Conservation (phyloP, 2,888 invertebrate genomes). For the Acanthosepion lycidas region DNA sequence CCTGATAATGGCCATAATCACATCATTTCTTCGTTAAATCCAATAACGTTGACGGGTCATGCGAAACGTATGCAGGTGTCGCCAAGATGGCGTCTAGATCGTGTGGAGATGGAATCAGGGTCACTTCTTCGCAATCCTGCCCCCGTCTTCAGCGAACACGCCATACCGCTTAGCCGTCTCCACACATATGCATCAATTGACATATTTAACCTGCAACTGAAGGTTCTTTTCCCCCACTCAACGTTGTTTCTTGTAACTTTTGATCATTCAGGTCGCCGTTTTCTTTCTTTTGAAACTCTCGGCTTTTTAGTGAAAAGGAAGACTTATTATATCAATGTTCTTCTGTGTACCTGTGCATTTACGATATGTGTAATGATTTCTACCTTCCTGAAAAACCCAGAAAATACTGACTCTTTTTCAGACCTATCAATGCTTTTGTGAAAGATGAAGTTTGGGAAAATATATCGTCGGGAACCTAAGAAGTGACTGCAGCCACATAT, state of each 20-base stretch:
- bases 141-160: neutral
- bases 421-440: too few species aligned
- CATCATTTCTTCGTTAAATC: neutral
- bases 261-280: neutral
- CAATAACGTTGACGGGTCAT: neutral
- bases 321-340: too few species aligned
- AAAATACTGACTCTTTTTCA: too few species aligned
- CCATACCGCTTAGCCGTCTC: neutral
- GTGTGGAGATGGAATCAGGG: neutral
- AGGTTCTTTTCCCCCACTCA: neutral
- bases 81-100: slow-evolving; percentile 33
- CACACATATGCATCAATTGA: neutral
- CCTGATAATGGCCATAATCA: neutral
- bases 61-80: slow-evolving; percentile 21
- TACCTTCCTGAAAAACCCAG: too few species aligned
- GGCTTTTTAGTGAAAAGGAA: too few species aligned
- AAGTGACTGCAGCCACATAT: too few species aligned
- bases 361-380: too few species aligned
- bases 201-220: neutral
- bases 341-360: too few species aligned
- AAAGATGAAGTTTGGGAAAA: too few species aligned
- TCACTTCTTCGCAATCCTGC: neutral
- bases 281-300: too few species aligned
- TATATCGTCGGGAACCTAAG: too few species aligned
- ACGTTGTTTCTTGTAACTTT: neutral